A percentile compares a stretch with the other conserved stretches of the same genome.
These are phyloP conservation scores for Torymus auratus DNA, from an alignment of 2,888 invertebrate species.

Conservation along the genomic window DNA sequence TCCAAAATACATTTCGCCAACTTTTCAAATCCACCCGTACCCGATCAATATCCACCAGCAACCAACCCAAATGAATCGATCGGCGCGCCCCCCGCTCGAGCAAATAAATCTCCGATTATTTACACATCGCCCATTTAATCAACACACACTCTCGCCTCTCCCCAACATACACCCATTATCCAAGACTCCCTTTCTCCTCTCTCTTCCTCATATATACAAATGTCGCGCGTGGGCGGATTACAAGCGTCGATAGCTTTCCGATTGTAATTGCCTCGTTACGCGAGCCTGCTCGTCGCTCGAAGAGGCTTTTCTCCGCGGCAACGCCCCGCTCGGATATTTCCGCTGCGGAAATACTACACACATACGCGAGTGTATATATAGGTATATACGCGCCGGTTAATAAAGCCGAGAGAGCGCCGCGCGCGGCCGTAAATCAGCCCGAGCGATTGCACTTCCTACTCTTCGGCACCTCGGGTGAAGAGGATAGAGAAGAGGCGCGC, in stretches of 20 bases:
- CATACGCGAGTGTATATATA: no score
- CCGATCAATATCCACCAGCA: no score
- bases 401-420: conserved; percentile 16
- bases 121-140: background rate
- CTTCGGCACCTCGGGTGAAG: conserved; percentile 2
- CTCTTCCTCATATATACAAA: background rate
- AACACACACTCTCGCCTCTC: no score
- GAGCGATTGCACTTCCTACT: conserved; percentile 47
- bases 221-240: conserved; percentile 15
- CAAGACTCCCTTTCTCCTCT: no score
- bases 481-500: no score
- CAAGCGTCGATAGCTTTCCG: conserved; percentile 8
- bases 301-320: background rate
- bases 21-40: no score
- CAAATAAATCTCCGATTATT: conserved; percentile 5
- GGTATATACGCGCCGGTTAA: conserved; percentile 1
- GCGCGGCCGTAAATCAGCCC: conserved; percentile 41
- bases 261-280: conserved; percentile 46
- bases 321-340: background rate
- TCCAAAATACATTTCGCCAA: no score
- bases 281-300: background rate
- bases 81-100: no score
- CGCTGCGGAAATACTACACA: no score
- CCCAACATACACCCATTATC: no score
- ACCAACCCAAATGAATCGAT: no score